Evolutionary conservation across 2,113 vertebrate genomes (phyloP), one percentile per base, ranked within the genome.

Genomic region (Gnathonemus longibarbis): DNA sequence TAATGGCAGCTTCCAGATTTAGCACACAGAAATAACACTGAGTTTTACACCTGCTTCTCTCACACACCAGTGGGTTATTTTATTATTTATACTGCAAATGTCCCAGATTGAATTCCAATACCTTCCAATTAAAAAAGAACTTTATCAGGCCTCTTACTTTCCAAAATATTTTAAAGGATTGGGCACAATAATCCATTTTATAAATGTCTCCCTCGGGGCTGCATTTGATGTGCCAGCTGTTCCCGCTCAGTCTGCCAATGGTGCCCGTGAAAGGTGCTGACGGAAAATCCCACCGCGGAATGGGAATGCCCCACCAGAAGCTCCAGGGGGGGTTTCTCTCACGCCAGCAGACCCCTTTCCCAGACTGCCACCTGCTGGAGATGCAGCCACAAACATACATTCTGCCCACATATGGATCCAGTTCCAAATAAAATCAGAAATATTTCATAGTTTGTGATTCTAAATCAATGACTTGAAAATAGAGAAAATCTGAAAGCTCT

Each of bases 361-460:
- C 93, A 94, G 24, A 58, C 91, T 94, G 93, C 93, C 94, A 94
- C 89, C 95, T 95, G 89, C 92, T 94, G 94, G 94, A 90, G 9
- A 74, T 27, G 24, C n/a, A n/a, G 11, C 9, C 39, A 35, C 58
- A 70, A 70, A 35, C 24, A 42, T 77, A 42, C 74, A 13, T 31
- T 70, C n/a, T 31, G 3, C 9, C 62, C 27, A 77, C 74, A 77
- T 19, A 77, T 39, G 4, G 74, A 77, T 77, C 31, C 62, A 31
- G 62, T 31, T 70, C 27, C 62, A 70, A 77, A 77, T 77, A 17
- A 19, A 77, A 39, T 77, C 31, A 77, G 27, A 74, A 35, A 74
- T 31, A 74, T 27, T 31, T 31, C 66, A 74, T 17, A 35, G 31
- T 39, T 77, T 77, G 27, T 39, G 9, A 77, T 17, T 77, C 70